Percentiles rank a stretch among this genome's conserved stretches.
These are phyloP conservation scores for Aspiorhynchus laticeps DNA, from an alignment of 2,113 vertebrate species.

Conservation along the genomic window DNA sequence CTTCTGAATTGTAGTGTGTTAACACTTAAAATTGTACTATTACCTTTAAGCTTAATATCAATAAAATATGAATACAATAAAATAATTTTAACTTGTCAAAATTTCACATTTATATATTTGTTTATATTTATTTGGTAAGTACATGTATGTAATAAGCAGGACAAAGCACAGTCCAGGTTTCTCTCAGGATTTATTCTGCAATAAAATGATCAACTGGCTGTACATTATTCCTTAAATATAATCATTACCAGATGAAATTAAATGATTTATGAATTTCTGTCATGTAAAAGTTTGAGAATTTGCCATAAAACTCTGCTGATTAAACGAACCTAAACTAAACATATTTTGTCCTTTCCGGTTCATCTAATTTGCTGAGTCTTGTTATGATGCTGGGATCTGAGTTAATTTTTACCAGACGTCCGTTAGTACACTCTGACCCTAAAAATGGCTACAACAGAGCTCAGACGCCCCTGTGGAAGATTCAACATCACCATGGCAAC, in stretches of 20 bases:
- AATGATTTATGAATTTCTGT: not conserved
- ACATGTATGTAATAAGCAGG: not conserved
- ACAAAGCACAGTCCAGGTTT: not conserved
- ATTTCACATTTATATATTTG: too few relatives aligned
- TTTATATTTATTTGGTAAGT: too few relatives aligned
- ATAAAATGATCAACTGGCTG: not conserved
- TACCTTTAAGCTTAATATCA: too few relatives aligned
- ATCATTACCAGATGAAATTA: not conserved
- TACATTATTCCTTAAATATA: not conserved
- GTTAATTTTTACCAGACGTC: constrained; percentile 40
- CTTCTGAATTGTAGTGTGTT: too few relatives aligned
- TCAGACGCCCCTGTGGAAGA: constrained; percentile 17
- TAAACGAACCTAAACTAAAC: not conserved
- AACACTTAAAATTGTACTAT: too few relatives aligned
- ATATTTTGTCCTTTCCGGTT: not conserved
- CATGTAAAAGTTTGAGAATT: not conserved
- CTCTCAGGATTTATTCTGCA: not conserved
- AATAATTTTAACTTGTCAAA: too few relatives aligned
- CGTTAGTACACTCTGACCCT: constrained; percentile 32
- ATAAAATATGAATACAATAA: too few relatives aligned
- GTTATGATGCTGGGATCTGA: not conserved
- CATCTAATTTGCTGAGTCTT: constrained; percentile 22
- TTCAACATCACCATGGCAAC: constrained; percentile 47
- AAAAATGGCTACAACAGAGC: constrained; percentile 22
- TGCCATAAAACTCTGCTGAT: not conserved